A percentile compares a stretch with the other conserved stretches of the same genome.
Evolutionary conservation across 2,888 invertebrate species (phyloP).

Genomic region (Tinea pellionella): DNA sequence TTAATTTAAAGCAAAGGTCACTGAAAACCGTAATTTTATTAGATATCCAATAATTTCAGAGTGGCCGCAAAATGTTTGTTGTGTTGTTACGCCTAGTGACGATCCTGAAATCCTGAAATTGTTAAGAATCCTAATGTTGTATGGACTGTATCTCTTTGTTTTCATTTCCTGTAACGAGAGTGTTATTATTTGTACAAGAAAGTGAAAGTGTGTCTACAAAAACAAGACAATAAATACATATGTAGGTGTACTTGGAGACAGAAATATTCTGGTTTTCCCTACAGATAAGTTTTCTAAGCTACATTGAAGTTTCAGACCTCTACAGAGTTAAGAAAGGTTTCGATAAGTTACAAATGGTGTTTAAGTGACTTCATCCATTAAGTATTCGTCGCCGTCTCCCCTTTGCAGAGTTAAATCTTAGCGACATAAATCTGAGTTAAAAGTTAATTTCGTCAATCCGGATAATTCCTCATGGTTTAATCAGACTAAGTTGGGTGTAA

Average conservation of each 20-base stretch:
- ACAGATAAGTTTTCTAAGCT: too few species aligned
- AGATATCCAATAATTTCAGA: too few species aligned
- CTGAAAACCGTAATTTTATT: too few species aligned
- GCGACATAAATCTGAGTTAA: conserved; percentile 54
- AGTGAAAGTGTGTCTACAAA: neutral
- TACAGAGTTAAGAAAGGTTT: neutral
- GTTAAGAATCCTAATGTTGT: too few species aligned
- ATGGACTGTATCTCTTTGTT: neutral
- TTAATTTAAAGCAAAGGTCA: too few species aligned
- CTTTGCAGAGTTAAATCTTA: neutral
- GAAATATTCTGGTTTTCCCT: neutral
- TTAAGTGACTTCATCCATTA: neutral
- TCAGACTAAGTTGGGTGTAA: conserved; percentile 68
- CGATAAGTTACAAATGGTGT: conserved; percentile 3
- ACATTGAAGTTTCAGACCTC: too few species aligned
- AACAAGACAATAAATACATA: neutral
- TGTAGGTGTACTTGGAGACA: neutral
- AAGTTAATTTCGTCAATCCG: conserved; percentile 70
- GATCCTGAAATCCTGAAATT: too few species aligned
- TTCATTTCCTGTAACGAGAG: neutral
- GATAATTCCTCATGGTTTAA: conserved; percentile 69
- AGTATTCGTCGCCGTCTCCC: conserved; percentile 7
- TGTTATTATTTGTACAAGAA: neutral
- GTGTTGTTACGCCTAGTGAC: too few species aligned
- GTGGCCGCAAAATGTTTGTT: too few species aligned